Evolutionary conservation across 2,888 invertebrate species (phyloP).

Genomic region (Agonopterix subpropinquella): DNA sequence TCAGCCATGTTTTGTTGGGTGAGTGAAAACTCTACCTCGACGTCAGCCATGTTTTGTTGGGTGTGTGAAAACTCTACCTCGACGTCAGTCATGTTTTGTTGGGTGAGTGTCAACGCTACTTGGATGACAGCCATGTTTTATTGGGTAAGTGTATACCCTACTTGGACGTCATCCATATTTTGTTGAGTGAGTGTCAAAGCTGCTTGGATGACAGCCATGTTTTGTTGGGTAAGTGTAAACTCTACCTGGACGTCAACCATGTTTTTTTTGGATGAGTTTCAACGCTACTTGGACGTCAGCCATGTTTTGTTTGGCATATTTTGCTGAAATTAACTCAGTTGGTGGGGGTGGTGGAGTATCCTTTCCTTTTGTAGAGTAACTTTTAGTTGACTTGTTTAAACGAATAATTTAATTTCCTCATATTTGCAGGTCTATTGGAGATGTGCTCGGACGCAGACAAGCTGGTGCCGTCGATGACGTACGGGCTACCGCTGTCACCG

Average conservation of each 20-base stretch:
- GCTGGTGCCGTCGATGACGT: constrained; percentile 94
- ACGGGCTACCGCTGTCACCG: constrained; percentile 95
- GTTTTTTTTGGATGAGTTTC: too few relatives aligned
- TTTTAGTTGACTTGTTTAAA: too few relatives aligned
- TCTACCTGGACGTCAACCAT: too few relatives aligned
- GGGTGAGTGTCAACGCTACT: constrained; percentile 26
- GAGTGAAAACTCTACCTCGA: constrained; percentile 2
- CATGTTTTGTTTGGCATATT: constrained; percentile 9
- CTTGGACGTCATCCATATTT: constrained; percentile 59
- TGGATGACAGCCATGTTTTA: too few relatives aligned
- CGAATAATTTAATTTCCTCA: neutral
- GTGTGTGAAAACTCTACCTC: constrained; percentile 92
- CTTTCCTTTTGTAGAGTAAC: too few relatives aligned
- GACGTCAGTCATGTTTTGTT: constrained; percentile 62
- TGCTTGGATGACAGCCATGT: too few relatives aligned
- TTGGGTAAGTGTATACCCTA: constrained; percentile 92
- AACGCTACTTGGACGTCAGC: too few relatives aligned
- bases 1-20: constrained; percentile 10
- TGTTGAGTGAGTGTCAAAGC: constrained; percentile 36
- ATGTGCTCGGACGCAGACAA: constrained; percentile 94
- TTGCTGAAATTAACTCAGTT: too few relatives aligned
- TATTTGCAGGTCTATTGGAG: constrained; percentile 85
- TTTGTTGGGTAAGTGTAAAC: too few relatives aligned
- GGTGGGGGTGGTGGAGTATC: too few relatives aligned
- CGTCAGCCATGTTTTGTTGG: too few relatives aligned